Percentiles rank a stretch among this genome's conserved stretches.
phyloP scores from a whole-genome alignment of 2,113 vertebrate genomes.

The Amphiprion percula region DNA sequence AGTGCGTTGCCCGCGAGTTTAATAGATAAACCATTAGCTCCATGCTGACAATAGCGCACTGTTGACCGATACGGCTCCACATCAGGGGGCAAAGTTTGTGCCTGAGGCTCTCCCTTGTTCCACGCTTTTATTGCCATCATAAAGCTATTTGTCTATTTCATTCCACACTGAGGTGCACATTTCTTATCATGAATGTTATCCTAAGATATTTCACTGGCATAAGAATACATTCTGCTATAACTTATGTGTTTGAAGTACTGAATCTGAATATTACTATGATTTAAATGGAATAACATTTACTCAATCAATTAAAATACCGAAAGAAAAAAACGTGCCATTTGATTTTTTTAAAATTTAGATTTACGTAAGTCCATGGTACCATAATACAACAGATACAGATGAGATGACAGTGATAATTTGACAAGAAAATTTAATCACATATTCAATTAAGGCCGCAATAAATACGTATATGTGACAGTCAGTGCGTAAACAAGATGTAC shows the following conservation, averaged over 20 bases:
- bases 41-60: slow-evolving; percentile 23
- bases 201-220: too few species aligned
- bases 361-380: too few species aligned
- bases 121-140: background rate
- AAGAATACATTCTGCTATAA: too few species aligned
- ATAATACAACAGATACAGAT: too few species aligned
- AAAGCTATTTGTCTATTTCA: background rate
- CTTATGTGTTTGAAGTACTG: too few species aligned
- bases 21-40: slow-evolving; percentile 77
- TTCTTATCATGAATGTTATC: too few species aligned
- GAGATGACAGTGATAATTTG: background rate
- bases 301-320: too few species aligned
- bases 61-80: slow-evolving; percentile 55
- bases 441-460: background rate
- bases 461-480: background rate
- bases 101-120: background rate
- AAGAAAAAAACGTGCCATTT: too few species aligned
- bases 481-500: background rate
- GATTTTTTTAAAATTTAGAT: too few species aligned
- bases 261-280: too few species aligned
- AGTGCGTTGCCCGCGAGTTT: slow-evolving; percentile 59
- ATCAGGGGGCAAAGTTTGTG: slow-evolving; percentile 73
- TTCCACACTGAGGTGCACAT: too few species aligned
- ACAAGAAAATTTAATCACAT: background rate
- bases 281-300: too few species aligned